These are phyloP conservation scores for Nipponia nippon DNA, from an alignment of 2,113 vertebrate species.

Conservation along the genomic window DNA sequence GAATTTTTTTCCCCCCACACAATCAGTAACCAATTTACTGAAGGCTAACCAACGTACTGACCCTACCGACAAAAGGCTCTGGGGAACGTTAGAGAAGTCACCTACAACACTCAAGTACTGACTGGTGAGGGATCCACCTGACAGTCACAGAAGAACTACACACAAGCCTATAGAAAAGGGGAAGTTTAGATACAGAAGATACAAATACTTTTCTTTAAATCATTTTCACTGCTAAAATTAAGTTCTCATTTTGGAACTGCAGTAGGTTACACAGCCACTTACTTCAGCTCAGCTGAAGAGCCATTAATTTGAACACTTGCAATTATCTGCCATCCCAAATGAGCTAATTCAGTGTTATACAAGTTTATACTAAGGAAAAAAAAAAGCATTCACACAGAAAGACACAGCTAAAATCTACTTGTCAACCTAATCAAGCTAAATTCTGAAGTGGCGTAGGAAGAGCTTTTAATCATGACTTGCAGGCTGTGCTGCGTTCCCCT, in stretches of 20 bases:
- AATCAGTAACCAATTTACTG: background rate
- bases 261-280: background rate
- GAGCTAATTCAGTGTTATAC: conserved; percentile 1
- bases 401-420: conserved; percentile 13
- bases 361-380: background rate
- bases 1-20: background rate
- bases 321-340: conserved; percentile 1
- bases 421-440: conserved; percentile 50
- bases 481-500: background rate
- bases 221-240: background rate
- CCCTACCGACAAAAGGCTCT: background rate
- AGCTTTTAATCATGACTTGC: conserved; percentile 29
- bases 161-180: background rate
- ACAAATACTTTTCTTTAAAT: background rate
- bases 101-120: background rate
- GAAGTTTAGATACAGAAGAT: background rate
- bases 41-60: background rate
- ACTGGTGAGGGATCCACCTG: background rate
- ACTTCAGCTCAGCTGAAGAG: background rate
- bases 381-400: background rate
- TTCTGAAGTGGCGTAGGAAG: conserved; percentile 50
- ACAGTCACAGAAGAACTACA: background rate
- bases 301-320: conserved; percentile 20
- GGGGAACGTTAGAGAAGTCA: background rate
- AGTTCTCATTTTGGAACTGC: background rate